These are phyloP conservation scores for Andrena chrysosceles DNA, from an alignment of 2,888 invertebrate species.

Conservation along the genomic window DNA sequence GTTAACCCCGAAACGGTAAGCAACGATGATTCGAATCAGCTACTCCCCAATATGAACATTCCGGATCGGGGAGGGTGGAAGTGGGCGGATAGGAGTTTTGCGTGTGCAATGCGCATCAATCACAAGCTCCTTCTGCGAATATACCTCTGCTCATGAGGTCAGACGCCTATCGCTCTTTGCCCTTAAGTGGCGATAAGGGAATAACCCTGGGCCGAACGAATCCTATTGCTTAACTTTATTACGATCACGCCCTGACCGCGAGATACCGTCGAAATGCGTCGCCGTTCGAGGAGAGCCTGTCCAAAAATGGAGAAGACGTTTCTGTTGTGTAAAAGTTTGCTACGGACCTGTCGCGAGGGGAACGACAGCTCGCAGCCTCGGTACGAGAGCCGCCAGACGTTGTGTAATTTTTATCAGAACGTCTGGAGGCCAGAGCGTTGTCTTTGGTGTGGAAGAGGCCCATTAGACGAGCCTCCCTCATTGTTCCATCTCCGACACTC, in stretches of 20 bases:
- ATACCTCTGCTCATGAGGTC: slow-evolving; percentile 76
- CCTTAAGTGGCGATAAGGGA: slow-evolving; percentile 80
- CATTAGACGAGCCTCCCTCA: slow-evolving; percentile 62
- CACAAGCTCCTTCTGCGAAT: slow-evolving; percentile 75
- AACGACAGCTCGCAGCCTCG: background rate
- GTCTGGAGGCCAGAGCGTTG: slow-evolving; percentile 40
- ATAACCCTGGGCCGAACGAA: slow-evolving; percentile 69
- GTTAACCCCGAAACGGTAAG: slow-evolving; percentile 45
- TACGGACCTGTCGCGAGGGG: background rate
- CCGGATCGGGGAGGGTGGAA: slow-evolving; percentile 65
- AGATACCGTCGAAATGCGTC: slow-evolving; percentile 41
- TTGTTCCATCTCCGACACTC: slow-evolving; percentile 77
- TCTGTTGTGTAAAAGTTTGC: background rate
- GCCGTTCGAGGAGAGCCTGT: background rate
- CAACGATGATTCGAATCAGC: slow-evolving; percentile 56
- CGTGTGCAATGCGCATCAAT: slow-evolving; percentile 81
- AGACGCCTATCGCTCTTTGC: slow-evolving; percentile 78
- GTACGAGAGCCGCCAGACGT: slow-evolving; percentile 1
- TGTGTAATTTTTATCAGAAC: slow-evolving; percentile 27
- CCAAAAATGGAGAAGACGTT: background rate
- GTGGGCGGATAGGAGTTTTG: slow-evolving; percentile 72
- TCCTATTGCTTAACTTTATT: slow-evolving; percentile 71
- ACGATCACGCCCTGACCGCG: slow-evolving; percentile 27
- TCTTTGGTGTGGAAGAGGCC: slow-evolving; percentile 54
- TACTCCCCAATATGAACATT: slow-evolving; percentile 73